Percentiles rank a stretch among this genome's conserved stretches.
Conservation (phyloP, 2,797 vertebrate genomes). For the Brachymystax lenok region DNA sequence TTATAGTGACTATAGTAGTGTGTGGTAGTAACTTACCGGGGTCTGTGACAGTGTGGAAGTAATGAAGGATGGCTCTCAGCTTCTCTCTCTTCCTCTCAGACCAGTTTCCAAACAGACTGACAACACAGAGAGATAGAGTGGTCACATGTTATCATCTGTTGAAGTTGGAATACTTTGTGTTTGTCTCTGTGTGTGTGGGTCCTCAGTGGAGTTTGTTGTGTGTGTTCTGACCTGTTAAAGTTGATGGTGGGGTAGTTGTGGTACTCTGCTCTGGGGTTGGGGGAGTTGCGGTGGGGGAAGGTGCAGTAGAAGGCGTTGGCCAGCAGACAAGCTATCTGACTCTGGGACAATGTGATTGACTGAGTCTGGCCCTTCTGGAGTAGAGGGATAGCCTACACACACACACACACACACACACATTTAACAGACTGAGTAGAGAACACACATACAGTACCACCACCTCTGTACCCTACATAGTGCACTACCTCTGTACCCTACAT, state of each 20-base stretch:
- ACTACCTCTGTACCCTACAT: not conserved
- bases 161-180: not conserved
- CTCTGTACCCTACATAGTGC: not conserved
- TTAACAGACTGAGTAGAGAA: not conserved
- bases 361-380: conserved; percentile 35
- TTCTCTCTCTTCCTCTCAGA: conserved; percentile 56
- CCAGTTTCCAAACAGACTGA: conserved; percentile 61
- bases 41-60: conserved; percentile 62
- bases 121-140: not conserved
- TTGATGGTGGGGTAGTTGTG: conserved; percentile 70
- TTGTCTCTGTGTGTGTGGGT: not conserved
- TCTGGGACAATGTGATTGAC: conserved; percentile 68
- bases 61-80: conserved; percentile 73
- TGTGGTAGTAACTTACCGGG: conserved; percentile 35
- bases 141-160: not conserved
- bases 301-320: conserved; percentile 81
- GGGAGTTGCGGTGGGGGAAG: conserved; percentile 73
- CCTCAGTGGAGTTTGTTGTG: not conserved
- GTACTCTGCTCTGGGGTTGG: conserved; percentile 49
- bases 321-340: conserved; percentile 73
- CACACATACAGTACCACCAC: not conserved
- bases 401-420: not conserved
- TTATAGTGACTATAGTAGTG: not conserved
- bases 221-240: conserved; percentile 68
- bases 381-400: conserved; percentile 66